Conservation (phyloP, 2,888 invertebrate genomes). For the Spisula solida region DNA sequence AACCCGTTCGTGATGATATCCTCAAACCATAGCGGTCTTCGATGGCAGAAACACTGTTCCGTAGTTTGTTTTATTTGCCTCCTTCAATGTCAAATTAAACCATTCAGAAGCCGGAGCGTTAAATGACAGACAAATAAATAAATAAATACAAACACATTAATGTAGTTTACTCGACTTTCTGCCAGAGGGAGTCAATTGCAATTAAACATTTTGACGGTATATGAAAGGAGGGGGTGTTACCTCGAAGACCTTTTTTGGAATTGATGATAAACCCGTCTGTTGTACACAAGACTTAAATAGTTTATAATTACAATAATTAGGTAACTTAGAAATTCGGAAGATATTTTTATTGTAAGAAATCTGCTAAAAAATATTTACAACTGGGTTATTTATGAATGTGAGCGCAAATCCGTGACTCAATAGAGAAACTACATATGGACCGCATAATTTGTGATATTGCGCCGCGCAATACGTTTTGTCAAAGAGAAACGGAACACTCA, state of each 20-base stretch:
- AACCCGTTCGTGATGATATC: no score
- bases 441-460: not conserved
- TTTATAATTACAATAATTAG: not conserved
- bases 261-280: not conserved
- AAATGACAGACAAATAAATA: slow-evolving; percentile 1
- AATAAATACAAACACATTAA: slow-evolving; percentile 20
- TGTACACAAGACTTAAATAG: not conserved
- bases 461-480: not conserved
- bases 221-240: not conserved
- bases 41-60: not conserved
- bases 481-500: not conserved
- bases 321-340: not conserved
- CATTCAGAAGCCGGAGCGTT: not conserved
- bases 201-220: slow-evolving; percentile 14
- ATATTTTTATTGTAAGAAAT: not conserved
- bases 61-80: not conserved
- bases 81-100: not conserved
- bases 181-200: not conserved
- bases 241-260: not conserved
- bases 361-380: not conserved
- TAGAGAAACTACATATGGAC: not conserved
- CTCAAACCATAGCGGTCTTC: not conserved
- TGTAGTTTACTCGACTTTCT: not conserved
- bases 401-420: not conserved
- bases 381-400: not conserved